Base-by-base conservation (phyloP, 2,888 invertebrate genomes). In the Chrysolina haemoptera region DNA sequence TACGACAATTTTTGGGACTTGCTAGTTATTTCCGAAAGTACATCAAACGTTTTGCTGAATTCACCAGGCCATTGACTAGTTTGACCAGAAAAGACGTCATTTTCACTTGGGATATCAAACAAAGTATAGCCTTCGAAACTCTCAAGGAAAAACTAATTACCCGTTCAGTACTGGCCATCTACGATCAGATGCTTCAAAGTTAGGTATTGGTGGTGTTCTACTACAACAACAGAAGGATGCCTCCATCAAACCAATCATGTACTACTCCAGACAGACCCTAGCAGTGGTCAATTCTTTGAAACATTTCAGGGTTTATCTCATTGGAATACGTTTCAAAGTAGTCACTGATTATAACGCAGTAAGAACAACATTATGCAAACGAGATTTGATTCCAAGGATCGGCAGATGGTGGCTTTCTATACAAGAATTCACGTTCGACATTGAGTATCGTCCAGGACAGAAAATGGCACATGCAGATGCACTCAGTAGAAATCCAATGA, bases 361-460 rank as follows among this genome's bases (percentile, higher is more conserved):
- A 5, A 27, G 27, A 27, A 27, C 27, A 27, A 27, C 27, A 27
- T 43, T 43, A 43, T 43, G 8, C 12, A 43, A 43, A 43, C 9
- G 43, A 12, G 43, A 43, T 12, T 43, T 43, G 43, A 43, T 43
- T 43, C 43, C 83, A 14, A 27, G 27, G 27, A 27, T 27, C 27
- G 83, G 79, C 4, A 73, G 84, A 43, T 84, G 85, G 84, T 83
- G 83, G 79, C 62, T 84, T 6, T 40, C 20, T 18, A 70, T 82
- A 1, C 81, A 81, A 64, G 85, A 85, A 48, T 84, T 79, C 68
- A 75, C 78, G 10, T 84, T 83, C 59, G 73, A 75, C 1, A 77
- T 85, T 0, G 73, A 79, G 27, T 81, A 84, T 66, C 69, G 82
- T 50, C 75, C 82, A 0, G 82, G 82, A 0, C 46, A n/a, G n/a